phyloP scores from a whole-genome alignment of 2,113 vertebrate species.

The Melanerpes aurifrons region DNA sequence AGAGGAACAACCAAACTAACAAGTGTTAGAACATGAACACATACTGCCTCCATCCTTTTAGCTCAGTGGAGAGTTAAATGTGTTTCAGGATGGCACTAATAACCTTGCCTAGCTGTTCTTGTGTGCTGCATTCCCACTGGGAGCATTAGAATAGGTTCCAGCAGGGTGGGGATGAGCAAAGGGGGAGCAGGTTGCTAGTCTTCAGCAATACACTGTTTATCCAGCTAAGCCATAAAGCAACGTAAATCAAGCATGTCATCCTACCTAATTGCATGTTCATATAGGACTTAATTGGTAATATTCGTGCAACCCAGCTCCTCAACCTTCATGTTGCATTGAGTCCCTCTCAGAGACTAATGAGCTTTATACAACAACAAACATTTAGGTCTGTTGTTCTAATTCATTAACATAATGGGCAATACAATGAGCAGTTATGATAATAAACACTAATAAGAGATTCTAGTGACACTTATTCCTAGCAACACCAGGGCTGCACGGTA shows the following conservation, averaged over 20 bases:
- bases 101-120: background rate
- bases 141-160: slow-evolving; percentile 23
- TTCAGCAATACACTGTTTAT: slow-evolving; percentile 3
- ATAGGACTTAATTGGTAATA: slow-evolving; percentile 77
- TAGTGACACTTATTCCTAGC: slow-evolving; percentile 25
- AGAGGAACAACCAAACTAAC: background rate
- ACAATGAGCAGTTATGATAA: slow-evolving; percentile 66
- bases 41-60: background rate
- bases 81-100: background rate
- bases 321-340: slow-evolving; percentile 51
- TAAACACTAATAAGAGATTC: slow-evolving; percentile 66
- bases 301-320: slow-evolving; percentile 49
- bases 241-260: slow-evolving; percentile 74
- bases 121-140: background rate
- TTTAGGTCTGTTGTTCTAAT: slow-evolving; percentile 75
- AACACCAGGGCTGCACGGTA: background rate
- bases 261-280: slow-evolving; percentile 75
- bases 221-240: slow-evolving; percentile 73
- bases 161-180: slow-evolving; percentile 50
- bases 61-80: background rate
- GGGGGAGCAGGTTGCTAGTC: slow-evolving; percentile 23
- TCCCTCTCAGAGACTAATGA: slow-evolving; percentile 69
- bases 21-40: background rate
- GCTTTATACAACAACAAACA: slow-evolving; percentile 70
- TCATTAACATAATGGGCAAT: slow-evolving; percentile 77